Base-by-base conservation (phyloP, 2,797 vertebrate genomes). In the Erithacus rubecula region DNA sequence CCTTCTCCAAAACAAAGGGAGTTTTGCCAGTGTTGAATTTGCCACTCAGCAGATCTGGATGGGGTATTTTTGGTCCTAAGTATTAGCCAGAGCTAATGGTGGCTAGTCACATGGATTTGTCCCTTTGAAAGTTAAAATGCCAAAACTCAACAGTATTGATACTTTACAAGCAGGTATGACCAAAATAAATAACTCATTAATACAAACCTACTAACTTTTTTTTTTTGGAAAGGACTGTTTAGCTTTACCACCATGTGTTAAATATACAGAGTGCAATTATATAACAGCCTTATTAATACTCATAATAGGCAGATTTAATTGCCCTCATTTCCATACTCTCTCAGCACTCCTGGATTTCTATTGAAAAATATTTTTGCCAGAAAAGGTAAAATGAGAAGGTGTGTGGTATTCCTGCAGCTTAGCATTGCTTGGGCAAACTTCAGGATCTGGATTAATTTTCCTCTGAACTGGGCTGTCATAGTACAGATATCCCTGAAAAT, bases 381-480 rank as follows among this genome's bases (percentile, higher is more conserved):
- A 78, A 94, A 89, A 93, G 86, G 58, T 94, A 60, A 94, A 96
- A 87, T 69, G 83, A 83, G 77, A 55, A 76, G 46, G 49, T 74
- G 41, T 78, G 32, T 19, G 11, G 1, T 83, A 17, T 76, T 87
- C 4, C 3, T 52, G n/a, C 30, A 62, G 63, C 29, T 95, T 74
- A 82, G 83, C 32, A 23, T 44, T 51, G 62, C 12, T 85, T 89
- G 91, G 84, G 46, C 41, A 83, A 52, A 81, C 52, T 49, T 60
- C 29, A 49, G 84, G 58, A 89, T 32, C 70, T 60, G 11, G 24
- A 22, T 51, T 76, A 46, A 8, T 86, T 96, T 81, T 92, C 58
- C 43, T 79, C 47, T 62, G 34, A 65, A 23, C 58, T 6, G 4
- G 22, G 65, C 49, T 92, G 43, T 87, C 59, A 34, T 15, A 37